phyloP scores from a whole-genome alignment of 1,140 invertebrate genomes.

The Procambarus clarkii region DNA sequence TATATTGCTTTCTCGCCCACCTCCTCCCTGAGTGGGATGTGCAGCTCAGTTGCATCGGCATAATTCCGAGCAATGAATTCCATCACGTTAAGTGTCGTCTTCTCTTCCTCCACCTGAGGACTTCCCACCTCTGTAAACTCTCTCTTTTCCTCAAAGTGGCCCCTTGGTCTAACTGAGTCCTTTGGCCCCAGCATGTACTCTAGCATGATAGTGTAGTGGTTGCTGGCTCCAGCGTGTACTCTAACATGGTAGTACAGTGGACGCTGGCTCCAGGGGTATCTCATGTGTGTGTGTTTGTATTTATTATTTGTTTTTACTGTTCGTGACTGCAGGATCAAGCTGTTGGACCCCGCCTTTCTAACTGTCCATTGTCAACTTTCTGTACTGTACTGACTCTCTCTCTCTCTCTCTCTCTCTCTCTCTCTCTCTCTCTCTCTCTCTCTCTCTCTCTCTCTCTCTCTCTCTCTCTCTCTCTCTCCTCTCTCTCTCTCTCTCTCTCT shows the following conservation, averaged over 20 bases:
- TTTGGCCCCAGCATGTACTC: neutral
- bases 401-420: conserved; percentile 8
- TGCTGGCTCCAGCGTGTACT: no score
- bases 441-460: neutral
- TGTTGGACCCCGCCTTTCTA: no score
- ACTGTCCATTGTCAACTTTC: neutral
- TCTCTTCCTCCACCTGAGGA: no score
- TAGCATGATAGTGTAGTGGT: neutral
- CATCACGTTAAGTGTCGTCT: no score
- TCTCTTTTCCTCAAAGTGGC: no score
- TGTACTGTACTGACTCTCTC: no score
- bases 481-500: neutral
- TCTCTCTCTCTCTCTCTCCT: neutral
- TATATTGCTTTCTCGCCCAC: neutral
- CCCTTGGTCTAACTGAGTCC: no score
- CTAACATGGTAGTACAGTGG: no score
- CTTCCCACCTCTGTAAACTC: no score
- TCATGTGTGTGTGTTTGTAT: neutral
- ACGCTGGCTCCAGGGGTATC: neutral
- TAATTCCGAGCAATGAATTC: no score
- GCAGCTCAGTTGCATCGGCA: neutral
- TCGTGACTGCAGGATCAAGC: no score
- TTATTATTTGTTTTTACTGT: no score
- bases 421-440: neutral
- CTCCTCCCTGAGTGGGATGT: neutral